Conservation (phyloP, 2,888 invertebrate genomes). For the Acrobasis repandana region DNA sequence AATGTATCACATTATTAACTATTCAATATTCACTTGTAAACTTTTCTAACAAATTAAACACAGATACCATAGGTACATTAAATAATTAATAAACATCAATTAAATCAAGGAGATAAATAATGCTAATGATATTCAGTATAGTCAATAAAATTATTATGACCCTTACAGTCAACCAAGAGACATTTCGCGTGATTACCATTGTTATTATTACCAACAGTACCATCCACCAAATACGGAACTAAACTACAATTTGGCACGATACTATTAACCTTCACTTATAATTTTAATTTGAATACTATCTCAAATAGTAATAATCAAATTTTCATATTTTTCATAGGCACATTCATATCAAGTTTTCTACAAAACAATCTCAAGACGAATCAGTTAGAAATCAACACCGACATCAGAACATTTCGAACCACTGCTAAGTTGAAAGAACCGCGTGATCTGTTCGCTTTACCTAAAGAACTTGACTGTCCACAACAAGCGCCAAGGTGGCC, state of each 20-base stretch:
- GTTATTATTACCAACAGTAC: not conserved
- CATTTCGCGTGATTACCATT: not conserved
- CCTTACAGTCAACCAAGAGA: not conserved
- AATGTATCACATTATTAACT: not conserved
- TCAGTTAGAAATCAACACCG: conserved; percentile 87
- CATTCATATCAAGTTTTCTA: conserved; percentile 85
- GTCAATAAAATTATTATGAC: not conserved
- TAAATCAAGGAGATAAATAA: too few relatives aligned
- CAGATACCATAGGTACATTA: too few relatives aligned
- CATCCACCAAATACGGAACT: not conserved
- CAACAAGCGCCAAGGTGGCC: conserved; percentile 94
- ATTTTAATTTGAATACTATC: not conserved
- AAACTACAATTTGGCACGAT: not conserved
- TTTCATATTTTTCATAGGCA: conserved; percentile 61
- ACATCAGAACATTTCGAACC: conserved; percentile 84
- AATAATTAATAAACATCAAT: too few relatives aligned
- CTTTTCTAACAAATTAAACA: not conserved
- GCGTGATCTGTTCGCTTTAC: conserved; percentile 87
- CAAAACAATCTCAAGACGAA: conserved; percentile 86
- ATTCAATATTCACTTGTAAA: not conserved
- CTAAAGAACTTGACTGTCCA: conserved; percentile 87
- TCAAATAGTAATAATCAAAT: not conserved
- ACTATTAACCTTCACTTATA: not conserved
- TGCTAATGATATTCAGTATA: not conserved
- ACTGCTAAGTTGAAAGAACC: conserved; percentile 87